Percentiles rank a stretch among this genome's conserved stretches.
Conservation (phyloP, 2,113 vertebrate species). For the Anseranas semipalmata region DNA sequence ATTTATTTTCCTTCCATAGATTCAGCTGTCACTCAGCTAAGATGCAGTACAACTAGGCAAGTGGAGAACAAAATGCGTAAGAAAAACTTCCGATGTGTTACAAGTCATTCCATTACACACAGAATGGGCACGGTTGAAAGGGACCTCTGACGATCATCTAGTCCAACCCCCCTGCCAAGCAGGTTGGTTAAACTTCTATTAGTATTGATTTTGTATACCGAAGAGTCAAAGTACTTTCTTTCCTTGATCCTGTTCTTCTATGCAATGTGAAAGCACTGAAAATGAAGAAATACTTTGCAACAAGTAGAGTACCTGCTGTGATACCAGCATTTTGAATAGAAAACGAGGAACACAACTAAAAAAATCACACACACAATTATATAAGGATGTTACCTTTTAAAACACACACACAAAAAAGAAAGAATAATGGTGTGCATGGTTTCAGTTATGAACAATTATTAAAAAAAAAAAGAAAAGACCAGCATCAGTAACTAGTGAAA, state of each 20-base stretch:
- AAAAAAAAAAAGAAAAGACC: neutral
- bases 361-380: neutral
- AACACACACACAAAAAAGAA: neutral
- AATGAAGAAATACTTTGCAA: neutral
- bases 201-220: neutral
- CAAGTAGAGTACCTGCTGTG: neutral
- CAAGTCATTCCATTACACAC: neutral
- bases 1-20: neutral
- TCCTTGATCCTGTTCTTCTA: neutral
- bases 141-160: too few species aligned
- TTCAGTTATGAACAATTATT: neutral
- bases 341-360: neutral
- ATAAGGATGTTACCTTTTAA: neutral
- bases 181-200: neutral
- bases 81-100: neutral
- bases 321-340: neutral
- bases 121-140: too few species aligned
- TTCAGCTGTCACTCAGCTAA: neutral
- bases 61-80: neutral
- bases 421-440: neutral
- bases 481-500: neutral
- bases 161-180: too few species aligned
- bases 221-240: neutral
- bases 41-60: neutral
- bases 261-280: neutral